Percentiles rank a stretch among this genome's conserved stretches.
phyloP scores from a whole-genome alignment of 1,140 invertebrate species.

The Anoplolepis gracilipes region DNA sequence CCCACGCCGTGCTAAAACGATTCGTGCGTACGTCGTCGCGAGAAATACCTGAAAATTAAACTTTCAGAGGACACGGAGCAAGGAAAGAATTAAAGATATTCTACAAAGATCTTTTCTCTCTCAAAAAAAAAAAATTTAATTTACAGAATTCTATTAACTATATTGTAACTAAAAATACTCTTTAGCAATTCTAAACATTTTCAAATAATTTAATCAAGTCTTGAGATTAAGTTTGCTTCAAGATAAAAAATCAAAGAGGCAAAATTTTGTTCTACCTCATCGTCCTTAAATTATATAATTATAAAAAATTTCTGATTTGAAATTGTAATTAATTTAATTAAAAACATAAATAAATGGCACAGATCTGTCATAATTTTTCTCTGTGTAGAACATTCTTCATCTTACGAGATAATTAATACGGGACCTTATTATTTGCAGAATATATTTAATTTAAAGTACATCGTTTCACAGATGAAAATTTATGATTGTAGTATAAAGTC shows the following conservation, averaged over 20 bases:
- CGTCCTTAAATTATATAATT: background rate
- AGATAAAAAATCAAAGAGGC: background rate
- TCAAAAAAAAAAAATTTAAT: background rate
- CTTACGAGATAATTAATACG: background rate
- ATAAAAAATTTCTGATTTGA: background rate
- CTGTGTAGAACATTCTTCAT: background rate
- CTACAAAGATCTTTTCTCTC: background rate
- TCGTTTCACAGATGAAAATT: background rate
- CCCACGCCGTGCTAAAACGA: conserved; percentile 33
- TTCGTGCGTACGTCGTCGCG: conserved; percentile 44
- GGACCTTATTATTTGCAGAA: background rate
- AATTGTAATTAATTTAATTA: background rate
- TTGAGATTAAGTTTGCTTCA: background rate
- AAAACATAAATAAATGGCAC: background rate
- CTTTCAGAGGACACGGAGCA: conserved; percentile 23
- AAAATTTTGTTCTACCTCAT: background rate
- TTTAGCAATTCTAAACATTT: no score
- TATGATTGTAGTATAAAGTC: conserved; percentile 22
- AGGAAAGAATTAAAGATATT: conserved; percentile 19
- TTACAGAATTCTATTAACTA: conserved; percentile 4
- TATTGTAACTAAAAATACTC: background rate
- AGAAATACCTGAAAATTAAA: conserved; percentile 55
- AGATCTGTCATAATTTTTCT: background rate
- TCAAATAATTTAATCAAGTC: background rate
- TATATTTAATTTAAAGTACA: background rate